Evolutionary conservation across 2,888 invertebrate genomes (phyloP), one percentile per base, ranked within the genome.

Genomic region (Drosophila recens): DNA sequence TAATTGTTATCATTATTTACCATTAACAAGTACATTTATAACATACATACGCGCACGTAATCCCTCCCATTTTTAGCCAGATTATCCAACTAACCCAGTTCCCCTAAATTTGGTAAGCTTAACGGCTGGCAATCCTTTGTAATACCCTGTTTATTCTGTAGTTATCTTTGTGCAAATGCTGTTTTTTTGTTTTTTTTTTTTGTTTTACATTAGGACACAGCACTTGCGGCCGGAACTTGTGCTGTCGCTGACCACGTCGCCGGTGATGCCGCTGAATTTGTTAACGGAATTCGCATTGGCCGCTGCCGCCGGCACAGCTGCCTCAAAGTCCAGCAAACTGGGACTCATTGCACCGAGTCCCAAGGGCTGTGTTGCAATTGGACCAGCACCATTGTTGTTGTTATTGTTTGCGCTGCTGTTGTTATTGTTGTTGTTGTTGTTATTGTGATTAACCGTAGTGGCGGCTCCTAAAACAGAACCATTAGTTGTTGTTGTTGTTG

Each of bases 161-260:
- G 45, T 34, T 48, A 46, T 52, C 45, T 5, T 38, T 65, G 45
- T 67, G 62, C 46, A 34, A 38, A 34, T 52, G 36, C 48, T 43
- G 34, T 46, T 57, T 17, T 13, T 23, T 10, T 20, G 2, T 11
- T 42, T 48, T 1, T 17, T 11, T 42, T 48, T 1, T 17, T 17
- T 10, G 23, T 17, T 75, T 93, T 95, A 96, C 95, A 96, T 96
- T 69, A 97, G 93, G 73, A 94, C 92, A 92, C 96, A 97, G 93
- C 97, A 97, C 90, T 95, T 94, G 92, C 84, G 84, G 58, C 93
- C 95, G 86, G 94, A 95, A 89, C 94, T 94, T 67, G 94, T 94
- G 84, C 92, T 94, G 91, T 97, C 96, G 75, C 96, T 96, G 68
- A 96, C 94, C 72, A 96, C 96, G 83, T 97, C 97, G 87, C 96